Percentiles rank a stretch among this genome's conserved stretches.
These are phyloP conservation scores for Caenorhabditis macrosperma DNA, from an alignment of 2,888 invertebrate genomes.

Conservation along the genomic window DNA sequence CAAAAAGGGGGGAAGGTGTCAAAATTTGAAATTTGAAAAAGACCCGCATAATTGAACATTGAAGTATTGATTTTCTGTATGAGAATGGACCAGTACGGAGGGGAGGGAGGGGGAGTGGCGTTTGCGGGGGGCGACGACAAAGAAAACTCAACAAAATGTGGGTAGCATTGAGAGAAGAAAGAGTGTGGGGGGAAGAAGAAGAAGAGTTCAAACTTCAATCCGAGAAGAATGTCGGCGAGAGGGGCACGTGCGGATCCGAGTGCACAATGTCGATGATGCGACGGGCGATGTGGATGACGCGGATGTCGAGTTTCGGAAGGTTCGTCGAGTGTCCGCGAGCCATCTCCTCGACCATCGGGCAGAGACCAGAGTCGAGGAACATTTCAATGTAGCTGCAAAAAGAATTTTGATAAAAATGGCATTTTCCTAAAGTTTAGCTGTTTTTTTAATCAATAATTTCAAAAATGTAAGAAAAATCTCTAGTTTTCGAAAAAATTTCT, in stretches of 20 bases:
- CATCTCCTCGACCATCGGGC: constrained; percentile 38
- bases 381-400: constrained; percentile 54
- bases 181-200: background rate
- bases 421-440: no score
- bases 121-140: background rate
- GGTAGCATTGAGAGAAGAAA: background rate
- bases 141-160: constrained; percentile 3
- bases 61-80: background rate
- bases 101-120: background rate
- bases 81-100: background rate
- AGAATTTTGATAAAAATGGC: background rate
- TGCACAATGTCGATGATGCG: constrained; percentile 42
- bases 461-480: no score
- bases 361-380: constrained; percentile 31
- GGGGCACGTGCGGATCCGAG: background rate
- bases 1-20: background rate
- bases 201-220: background rate
- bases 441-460: no score
- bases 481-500: no score
- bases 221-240: no score
- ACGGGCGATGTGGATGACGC: constrained; percentile 44
- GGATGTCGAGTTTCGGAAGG: constrained; percentile 31
- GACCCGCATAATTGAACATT: constrained; percentile 1
- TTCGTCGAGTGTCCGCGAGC: constrained; percentile 19
- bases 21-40: background rate